Conservation (phyloP, 2,888 invertebrate genomes). For the Drosophila ustulata region DNA sequence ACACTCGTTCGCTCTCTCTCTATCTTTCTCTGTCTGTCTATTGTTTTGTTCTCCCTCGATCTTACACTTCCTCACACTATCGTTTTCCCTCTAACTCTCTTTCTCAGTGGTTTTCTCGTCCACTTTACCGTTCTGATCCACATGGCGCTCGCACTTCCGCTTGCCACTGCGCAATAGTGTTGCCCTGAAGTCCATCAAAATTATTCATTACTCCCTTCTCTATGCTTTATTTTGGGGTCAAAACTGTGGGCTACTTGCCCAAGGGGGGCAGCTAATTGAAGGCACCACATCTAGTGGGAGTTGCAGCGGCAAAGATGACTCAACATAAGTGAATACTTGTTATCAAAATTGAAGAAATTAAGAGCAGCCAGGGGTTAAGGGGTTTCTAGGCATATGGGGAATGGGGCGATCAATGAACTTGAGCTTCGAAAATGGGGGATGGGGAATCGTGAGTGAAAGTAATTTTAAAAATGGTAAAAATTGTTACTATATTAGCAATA, state of each 20-base stretch:
- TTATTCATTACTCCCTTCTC: slow-evolving; percentile 56
- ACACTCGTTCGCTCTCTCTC: slow-evolving; percentile 2
- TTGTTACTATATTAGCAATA: background rate
- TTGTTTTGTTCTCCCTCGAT: background rate
- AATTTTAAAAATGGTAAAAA: background rate
- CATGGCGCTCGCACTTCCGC: slow-evolving; percentile 64
- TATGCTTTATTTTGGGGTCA: slow-evolving; percentile 55
- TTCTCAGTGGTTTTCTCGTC: background rate
- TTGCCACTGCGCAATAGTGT: slow-evolving; percentile 48
- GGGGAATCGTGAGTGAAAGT: slow-evolving; percentile 6
- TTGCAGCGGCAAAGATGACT: slow-evolving; percentile 25
- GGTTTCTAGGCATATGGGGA: slow-evolving; percentile 20
- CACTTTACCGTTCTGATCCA: slow-evolving; percentile 62
- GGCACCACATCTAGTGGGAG: slow-evolving; percentile 20
- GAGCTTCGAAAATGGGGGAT: slow-evolving; percentile 3
- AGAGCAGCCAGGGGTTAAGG: slow-evolving; percentile 52
- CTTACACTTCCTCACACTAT: background rate
- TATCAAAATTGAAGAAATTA: slow-evolving; percentile 30
- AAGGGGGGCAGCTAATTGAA: slow-evolving; percentile 46
- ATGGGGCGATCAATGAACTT: slow-evolving; percentile 54
- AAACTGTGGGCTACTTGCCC: slow-evolving; percentile 46
- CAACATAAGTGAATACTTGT: slow-evolving; percentile 24
- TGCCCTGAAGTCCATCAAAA: slow-evolving; percentile 28
- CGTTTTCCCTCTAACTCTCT: background rate
- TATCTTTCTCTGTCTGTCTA: background rate